Percentiles rank a stretch among this genome's conserved stretches.
Conservation (phyloP, 2,888 invertebrate species). For the Eristalis arbustorum region DNA sequence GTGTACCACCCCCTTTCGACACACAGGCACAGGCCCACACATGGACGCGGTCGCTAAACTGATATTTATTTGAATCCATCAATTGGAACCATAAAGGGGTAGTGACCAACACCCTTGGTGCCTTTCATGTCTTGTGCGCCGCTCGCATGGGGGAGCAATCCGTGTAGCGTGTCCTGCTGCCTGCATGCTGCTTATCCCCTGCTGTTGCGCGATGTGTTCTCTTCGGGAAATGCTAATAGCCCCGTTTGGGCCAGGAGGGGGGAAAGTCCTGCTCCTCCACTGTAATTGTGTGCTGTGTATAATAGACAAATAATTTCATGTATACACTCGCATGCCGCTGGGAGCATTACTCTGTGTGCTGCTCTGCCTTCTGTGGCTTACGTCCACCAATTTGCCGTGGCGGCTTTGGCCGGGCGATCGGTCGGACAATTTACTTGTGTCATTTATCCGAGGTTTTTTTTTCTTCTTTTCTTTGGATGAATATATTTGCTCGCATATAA, state of each 20-base stretch:
- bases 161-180: constrained; percentile 16
- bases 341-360: constrained; percentile 5
- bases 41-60: constrained; percentile 6
- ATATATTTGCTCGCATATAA: constrained; percentile 9
- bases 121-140: constrained; percentile 21
- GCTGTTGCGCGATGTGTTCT: constrained; percentile 50
- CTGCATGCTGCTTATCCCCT: constrained; percentile 37
- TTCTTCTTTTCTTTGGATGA: background rate
- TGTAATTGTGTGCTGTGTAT: constrained; percentile 54
- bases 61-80: constrained; percentile 60
- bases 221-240: constrained; percentile 44
- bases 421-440: background rate
- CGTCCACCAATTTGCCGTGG: background rate
- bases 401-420: background rate
- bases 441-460: background rate
- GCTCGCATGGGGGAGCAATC: background rate
- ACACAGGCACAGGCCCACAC: constrained; percentile 28
- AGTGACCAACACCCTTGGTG: constrained; percentile 36
- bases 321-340: constrained; percentile 20
- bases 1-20: background rate
- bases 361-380: background rate
- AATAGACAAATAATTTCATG: constrained; percentile 60
- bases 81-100: constrained; percentile 46
- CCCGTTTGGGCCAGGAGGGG: no score
- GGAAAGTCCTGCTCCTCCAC: background rate